These are phyloP conservation scores for Nipponacmea schrenckii DNA, from an alignment of 2,888 invertebrate species.

Conservation along the genomic window DNA sequence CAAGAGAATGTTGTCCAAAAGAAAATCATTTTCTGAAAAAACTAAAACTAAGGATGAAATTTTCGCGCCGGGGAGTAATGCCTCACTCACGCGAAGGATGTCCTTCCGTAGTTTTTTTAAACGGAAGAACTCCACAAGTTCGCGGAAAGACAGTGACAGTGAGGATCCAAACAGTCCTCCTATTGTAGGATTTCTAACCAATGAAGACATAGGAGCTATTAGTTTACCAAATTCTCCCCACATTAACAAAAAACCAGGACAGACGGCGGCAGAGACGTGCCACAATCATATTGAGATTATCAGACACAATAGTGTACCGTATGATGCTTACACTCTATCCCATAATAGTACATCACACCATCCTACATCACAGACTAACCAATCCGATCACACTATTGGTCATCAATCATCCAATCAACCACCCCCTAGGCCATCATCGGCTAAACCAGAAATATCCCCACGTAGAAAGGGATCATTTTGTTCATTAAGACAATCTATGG, in stretches of 20 bases:
- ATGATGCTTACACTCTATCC: not conserved
- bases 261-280: too few species aligned
- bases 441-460: constrained; percentile 8
- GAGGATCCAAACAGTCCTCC: constrained; percentile 31
- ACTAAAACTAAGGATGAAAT: constrained; percentile 19
- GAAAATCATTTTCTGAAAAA: constrained; percentile 45
- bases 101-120: constrained; percentile 35
- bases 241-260: constrained; percentile 3
- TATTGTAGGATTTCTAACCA: constrained; percentile 25
- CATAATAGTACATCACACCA: not conserved
- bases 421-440: not conserved
- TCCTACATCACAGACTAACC: not conserved
- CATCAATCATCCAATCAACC: constrained; percentile 6
- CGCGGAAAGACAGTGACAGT: constrained; percentile 7
- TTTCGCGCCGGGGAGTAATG: constrained; percentile 7
- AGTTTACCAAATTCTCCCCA: constrained; percentile 17
- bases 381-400: not conserved
- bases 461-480: constrained; percentile 13
- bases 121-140: constrained; percentile 28
- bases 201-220: constrained; percentile 32
- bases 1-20: constrained; percentile 48
- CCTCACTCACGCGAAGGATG: constrained; percentile 26
- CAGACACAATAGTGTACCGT: not conserved
- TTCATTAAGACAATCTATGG: constrained; percentile 3
- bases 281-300: not conserved